Evolutionary conservation across 1,140 invertebrate species (phyloP), one percentile per base, ranked within the genome.

Genomic region (Vollenhovia emeryi): DNA sequence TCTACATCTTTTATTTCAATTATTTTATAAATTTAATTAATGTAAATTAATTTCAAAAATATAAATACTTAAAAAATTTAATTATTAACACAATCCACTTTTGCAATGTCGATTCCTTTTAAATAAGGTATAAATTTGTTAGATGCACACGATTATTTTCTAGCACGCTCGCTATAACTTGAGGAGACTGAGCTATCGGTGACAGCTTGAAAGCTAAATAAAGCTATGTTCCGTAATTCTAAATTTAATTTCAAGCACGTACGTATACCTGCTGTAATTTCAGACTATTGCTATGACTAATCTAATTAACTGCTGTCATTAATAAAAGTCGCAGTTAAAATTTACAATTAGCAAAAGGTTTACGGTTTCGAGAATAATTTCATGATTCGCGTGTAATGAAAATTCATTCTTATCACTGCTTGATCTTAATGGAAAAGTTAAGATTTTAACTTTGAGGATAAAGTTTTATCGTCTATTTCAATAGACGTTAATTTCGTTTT

Each of bases 261-360:
- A 52, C 33, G 95, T 96, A n/a, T n/a, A 94, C 97, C 97, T 97
- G 89, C 98, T 52, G 86, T 83, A 74, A 90, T 90, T 86, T 90
- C 78, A 40, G 50, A 43, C 27, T 68, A 82, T 82, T 84, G 40
- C 57, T 62, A 30, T 43, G 48, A 9, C 7, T 60, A 36, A 88
- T 86, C 45, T 88, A 52, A 33, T 60, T 60, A 88, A 60, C 40
- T 89, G n/a, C 55, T 55, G 73, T 78, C n/a, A 30, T 50, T 48
- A 52, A 57, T 40, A 43, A 73, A 13, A 30, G 8, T 55, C 18
- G 8, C 1, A 27, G 27, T 33, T 40, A 43, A 36, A 80, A 80
- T 11, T 57, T 43, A 71, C 57, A 55, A 45, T 36, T 82, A n/a
- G n/a, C 27, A 71, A 59, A 30, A 15, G 3, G 18, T 21, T 15